Percentiles rank a stretch among this genome's conserved stretches.
Evolutionary conservation across 1,140 invertebrate genomes (phyloP).

Genomic region (Hirudo medicinalis): DNA sequence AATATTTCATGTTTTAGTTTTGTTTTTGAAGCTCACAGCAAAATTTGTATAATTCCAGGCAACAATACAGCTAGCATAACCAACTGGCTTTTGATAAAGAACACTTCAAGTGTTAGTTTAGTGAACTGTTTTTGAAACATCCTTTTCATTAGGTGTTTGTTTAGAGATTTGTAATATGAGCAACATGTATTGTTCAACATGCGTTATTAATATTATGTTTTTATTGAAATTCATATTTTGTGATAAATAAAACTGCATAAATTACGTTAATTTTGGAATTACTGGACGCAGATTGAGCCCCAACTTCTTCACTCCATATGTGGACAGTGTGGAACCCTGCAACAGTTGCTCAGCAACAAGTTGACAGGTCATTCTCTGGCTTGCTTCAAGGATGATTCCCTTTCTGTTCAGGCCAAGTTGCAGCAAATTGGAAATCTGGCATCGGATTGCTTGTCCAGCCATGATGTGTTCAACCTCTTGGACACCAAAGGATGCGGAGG

Average conservation of each 20-base stretch:
- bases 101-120: conserved; percentile 1
- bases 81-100: conserved; percentile 6
- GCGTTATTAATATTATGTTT: no score
- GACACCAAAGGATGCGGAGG: neutral
- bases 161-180: no score
- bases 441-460: neutral
- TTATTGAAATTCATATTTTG: no score
- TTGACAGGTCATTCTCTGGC: conserved; percentile 1
- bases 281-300: no score
- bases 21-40: neutral
- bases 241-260: no score
- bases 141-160: no score
- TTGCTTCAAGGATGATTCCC: neutral
- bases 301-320: neutral
- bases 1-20: neutral
- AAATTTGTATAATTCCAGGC: neutral
- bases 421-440: neutral
- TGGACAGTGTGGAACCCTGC: neutral
- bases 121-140: no score
- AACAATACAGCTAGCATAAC: neutral
- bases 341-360: conserved; percentile 14
- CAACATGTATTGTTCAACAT: no score
- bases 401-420: conserved; percentile 6
- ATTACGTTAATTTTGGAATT: no score
- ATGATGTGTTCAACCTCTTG: neutral